A percentile compares a stretch with the other conserved stretches of the same genome.
Evolutionary conservation across 2,797 vertebrate genomes (phyloP).

Genomic region (Antrozous pallidus): DNA sequence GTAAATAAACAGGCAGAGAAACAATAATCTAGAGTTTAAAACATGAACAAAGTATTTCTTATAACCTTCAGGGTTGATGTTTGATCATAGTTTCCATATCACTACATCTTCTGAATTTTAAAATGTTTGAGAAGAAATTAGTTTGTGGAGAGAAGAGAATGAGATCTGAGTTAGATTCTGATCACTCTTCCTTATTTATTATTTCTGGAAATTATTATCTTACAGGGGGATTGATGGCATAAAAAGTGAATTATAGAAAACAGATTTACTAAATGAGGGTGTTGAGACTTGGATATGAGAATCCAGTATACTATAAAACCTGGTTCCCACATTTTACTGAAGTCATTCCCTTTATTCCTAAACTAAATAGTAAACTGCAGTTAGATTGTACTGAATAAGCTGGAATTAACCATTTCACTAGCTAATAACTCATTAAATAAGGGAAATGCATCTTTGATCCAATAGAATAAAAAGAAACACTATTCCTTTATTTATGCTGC

Average conservation of each 20-base stretch:
- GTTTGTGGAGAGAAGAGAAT: neutral
- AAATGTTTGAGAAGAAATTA: conserved; percentile 27
- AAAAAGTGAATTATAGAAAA: conserved; percentile 32
- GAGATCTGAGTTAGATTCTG: neutral
- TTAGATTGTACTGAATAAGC: neutral
- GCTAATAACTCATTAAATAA: neutral
- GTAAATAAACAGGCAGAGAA: conserved; percentile 72
- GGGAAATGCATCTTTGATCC: neutral
- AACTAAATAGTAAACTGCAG: neutral
- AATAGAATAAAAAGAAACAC: neutral
- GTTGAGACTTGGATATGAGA: neutral
- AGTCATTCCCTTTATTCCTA: conserved; percentile 18
- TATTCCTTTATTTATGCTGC: neutral
- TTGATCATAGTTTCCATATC: conserved; percentile 40
- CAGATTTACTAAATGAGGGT: conserved; percentile 13
- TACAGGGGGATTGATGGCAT: neutral
- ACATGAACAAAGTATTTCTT: conserved; percentile 66
- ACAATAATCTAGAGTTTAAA: conserved; percentile 74
- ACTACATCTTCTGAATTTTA: conserved; percentile 61
- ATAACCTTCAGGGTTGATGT: conserved; percentile 27
- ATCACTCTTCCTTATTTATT: neutral
- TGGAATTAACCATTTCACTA: conserved; percentile 12
- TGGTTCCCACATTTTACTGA: conserved; percentile 14
- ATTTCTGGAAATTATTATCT: conserved; percentile 22
- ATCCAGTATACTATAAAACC: conserved; percentile 22